Evolutionary conservation across 2,888 invertebrate genomes (phyloP).

Genomic region (Cistogaster globosa): DNA sequence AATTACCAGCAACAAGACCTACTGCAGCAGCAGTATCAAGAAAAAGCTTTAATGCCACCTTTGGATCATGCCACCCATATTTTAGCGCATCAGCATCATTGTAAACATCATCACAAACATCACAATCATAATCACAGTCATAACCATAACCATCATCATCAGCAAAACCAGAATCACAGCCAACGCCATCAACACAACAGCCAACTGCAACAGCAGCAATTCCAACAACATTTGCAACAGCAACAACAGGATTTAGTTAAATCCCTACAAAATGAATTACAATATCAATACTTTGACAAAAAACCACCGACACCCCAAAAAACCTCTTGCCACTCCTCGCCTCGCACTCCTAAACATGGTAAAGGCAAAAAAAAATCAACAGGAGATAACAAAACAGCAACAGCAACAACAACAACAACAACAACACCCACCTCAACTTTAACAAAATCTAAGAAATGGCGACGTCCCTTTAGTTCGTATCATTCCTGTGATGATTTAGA

Average conservation of each 20-base stretch:
- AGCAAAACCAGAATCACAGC: constrained; percentile 47
- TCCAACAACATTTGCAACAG: constrained; percentile 54
- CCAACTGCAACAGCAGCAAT: constrained; percentile 41
- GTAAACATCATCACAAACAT: constrained; percentile 76
- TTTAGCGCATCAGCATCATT: constrained; percentile 68
- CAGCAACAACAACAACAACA: constrained; percentile 65
- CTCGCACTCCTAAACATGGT: constrained; percentile 56
- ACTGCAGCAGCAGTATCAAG: constrained; percentile 71
- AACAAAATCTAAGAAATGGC: constrained; percentile 76
- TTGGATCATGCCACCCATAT: constrained; percentile 76
- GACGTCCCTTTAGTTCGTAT: constrained; percentile 79
- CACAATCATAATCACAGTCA: constrained; percentile 73
- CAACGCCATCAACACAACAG: constrained; percentile 35
- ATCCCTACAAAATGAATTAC: constrained; percentile 56
- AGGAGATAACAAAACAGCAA: constrained; percentile 67
- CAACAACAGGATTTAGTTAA: constrained; percentile 62
- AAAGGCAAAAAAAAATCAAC: constrained; percentile 28
- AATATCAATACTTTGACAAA: constrained; percentile 62
- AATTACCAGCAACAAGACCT: constrained; percentile 50
- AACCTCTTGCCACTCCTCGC: constrained; percentile 59
- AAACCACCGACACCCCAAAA: constrained; percentile 58
- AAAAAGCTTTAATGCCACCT: constrained; percentile 80
- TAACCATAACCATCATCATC: constrained; percentile 36
- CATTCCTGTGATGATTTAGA: constrained; percentile 80
- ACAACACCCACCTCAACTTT: constrained; percentile 72